phyloP scores from a whole-genome alignment of 2,113 vertebrate genomes.

The Heterochromis multidens region DNA sequence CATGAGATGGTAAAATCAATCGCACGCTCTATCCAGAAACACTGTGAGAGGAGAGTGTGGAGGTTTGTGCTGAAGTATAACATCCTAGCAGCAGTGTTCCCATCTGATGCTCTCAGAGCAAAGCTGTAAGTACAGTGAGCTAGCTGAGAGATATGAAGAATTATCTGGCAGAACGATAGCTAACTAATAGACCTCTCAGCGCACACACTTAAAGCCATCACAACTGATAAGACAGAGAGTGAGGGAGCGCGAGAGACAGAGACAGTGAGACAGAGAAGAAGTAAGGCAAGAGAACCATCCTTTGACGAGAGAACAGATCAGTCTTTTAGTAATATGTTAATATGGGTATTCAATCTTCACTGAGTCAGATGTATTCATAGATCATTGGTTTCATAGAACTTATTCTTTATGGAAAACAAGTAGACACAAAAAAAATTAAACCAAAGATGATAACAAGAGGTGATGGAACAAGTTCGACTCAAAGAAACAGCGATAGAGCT shows the following conservation, averaged over 20 bases:
- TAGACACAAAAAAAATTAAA: conserved; percentile 3
- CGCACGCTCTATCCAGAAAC: neutral
- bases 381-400: neutral
- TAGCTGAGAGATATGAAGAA: conserved; percentile 45
- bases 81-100: neutral
- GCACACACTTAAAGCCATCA: conserved; percentile 50
- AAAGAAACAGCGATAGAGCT: neutral
- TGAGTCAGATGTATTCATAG: neutral
- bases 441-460: neutral
- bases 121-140: conserved; percentile 38
- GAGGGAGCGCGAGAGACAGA: neutral
- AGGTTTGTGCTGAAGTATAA: neutral
- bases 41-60: neutral
- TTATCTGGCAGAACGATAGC: conserved; percentile 57
- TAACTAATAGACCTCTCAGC: conserved; percentile 66
- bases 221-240: conserved; percentile 46
- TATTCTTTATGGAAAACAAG: neutral
- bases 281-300: neutral
- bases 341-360: neutral
- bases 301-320: conserved; percentile 19
- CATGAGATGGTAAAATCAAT: neutral
- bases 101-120: conserved; percentile 20
- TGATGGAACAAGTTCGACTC: neutral
- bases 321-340: neutral
- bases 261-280: conserved; percentile 8